Conservation (phyloP, 1,140 invertebrate genomes). For the Atta texana region DNA sequence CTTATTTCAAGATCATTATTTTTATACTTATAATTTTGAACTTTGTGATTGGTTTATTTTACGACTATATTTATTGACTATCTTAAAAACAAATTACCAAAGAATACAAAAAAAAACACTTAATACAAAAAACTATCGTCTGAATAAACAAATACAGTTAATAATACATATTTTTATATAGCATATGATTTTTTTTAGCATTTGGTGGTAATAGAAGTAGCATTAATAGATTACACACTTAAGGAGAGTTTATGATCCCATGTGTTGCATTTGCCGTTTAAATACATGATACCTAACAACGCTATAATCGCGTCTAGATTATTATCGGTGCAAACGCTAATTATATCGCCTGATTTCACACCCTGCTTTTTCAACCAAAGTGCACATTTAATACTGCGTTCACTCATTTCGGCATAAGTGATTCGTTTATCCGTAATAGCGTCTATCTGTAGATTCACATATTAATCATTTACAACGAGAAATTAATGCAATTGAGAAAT, state of each 20-base stretch:
- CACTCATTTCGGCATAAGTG: conserved; percentile 47
- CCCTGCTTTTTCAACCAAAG: conserved; percentile 54
- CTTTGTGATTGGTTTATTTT: no score
- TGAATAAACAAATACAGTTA: no score
- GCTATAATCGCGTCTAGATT: conserved; percentile 13
- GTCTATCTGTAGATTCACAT: conserved; percentile 9
- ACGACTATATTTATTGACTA: no score
- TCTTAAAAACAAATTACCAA: no score
- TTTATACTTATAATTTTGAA: no score
- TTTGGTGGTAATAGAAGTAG: no score
- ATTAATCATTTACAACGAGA: background rate
- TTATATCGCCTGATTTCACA: conserved; percentile 27
- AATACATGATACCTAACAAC: conserved; percentile 39
- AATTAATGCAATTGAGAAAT: background rate
- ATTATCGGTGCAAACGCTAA: conserved; percentile 18
- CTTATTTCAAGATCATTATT: no score
- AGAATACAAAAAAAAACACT: no score
- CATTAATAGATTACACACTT: conserved; percentile 13
- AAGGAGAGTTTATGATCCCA: conserved; percentile 23
- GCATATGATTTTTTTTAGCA: no score
- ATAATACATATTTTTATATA: no score
- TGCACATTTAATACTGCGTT: conserved; percentile 48
- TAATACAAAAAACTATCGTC: no score
- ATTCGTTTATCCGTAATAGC: background rate
- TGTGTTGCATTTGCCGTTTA: conserved; percentile 21